Percentiles rank a stretch among this genome's conserved stretches.
Evolutionary conservation across 2,888 invertebrate genomes (phyloP).

Genomic region (Dynastes grantii): DNA sequence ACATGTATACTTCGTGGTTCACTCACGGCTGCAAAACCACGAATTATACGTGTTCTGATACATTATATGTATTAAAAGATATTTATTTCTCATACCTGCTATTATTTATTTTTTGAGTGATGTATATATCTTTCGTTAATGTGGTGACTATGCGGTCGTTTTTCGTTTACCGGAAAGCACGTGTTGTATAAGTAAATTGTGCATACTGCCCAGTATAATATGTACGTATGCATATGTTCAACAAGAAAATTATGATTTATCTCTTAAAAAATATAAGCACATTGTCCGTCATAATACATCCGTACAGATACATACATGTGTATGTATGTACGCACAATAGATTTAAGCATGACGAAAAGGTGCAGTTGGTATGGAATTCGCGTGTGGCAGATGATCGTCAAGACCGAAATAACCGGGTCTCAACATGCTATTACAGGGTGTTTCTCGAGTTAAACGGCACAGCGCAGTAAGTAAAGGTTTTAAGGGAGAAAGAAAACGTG

Average conservation of each 20-base stretch:
- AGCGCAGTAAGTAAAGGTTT: slow-evolving; percentile 35
- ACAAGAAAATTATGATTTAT: slow-evolving; percentile 33
- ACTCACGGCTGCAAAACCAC: too few species aligned
- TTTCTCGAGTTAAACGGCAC: slow-evolving; percentile 48
- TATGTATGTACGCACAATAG: slow-evolving; percentile 25
- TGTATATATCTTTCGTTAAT: not conserved
- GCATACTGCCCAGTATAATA: slow-evolving; percentile 18
- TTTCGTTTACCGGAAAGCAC: slow-evolving; percentile 25
- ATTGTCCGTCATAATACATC: slow-evolving; percentile 13
- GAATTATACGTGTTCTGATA: too few species aligned
- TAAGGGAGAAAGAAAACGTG: slow-evolving; percentile 47
- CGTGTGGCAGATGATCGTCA: slow-evolving; percentile 50
- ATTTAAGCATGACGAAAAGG: slow-evolving; percentile 45
- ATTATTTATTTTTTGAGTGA: too few species aligned
- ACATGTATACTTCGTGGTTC: too few species aligned
- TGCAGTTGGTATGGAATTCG: slow-evolving; percentile 40
- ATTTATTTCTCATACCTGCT: too few species aligned
- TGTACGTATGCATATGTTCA: slow-evolving; percentile 33
- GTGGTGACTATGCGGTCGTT: not conserved
- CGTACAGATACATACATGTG: slow-evolving; percentile 10
- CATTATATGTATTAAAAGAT: too few species aligned
- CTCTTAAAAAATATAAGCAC: slow-evolving; percentile 14
- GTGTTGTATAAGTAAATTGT: slow-evolving; percentile 40
- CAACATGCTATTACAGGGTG: slow-evolving; percentile 51
- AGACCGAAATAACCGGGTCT: slow-evolving; percentile 48